These are phyloP conservation scores for Egretta garzetta DNA, from an alignment of 2,113 vertebrate genomes.

Conservation along the genomic window DNA sequence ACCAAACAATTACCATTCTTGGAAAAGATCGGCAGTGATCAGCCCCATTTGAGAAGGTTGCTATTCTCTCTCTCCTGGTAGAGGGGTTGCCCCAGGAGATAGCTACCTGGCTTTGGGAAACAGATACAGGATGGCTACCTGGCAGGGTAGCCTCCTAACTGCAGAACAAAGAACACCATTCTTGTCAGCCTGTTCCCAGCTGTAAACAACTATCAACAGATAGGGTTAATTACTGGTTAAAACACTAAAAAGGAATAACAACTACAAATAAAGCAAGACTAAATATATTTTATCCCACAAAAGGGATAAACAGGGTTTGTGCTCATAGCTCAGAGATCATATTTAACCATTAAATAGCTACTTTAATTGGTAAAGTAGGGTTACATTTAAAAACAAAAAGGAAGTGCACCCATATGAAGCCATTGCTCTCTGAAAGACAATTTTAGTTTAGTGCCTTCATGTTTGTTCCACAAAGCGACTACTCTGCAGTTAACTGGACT, in stretches of 20 bases:
- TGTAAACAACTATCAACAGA: background rate
- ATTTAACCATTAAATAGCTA: conserved; percentile 22
- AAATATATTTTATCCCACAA: conserved; percentile 42
- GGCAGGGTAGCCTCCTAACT: background rate
- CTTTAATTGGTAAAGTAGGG: conserved; percentile 23
- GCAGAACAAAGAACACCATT: conserved; percentile 16
- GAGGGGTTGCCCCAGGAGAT: background rate
- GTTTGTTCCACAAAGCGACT: background rate
- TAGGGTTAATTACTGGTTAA: background rate
- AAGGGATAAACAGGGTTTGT: conserved; percentile 13
- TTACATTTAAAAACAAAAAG: background rate
- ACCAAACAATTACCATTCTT: background rate
- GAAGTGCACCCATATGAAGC: background rate
- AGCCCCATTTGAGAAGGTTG: background rate
- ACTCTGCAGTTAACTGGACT: background rate
- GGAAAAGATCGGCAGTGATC: background rate
- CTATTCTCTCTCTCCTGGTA: background rate
- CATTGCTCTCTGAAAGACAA: background rate
- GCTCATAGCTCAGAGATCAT: background rate
- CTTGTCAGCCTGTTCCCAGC: background rate
- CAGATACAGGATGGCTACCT: background rate
- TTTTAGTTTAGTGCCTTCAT: background rate
- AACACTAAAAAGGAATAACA: background rate
- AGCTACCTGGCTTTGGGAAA: background rate
- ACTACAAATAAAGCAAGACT: conserved; percentile 25